phyloP scores from a whole-genome alignment of 2,797 vertebrate species.

The Gobionotothen gibberifrons region DNA sequence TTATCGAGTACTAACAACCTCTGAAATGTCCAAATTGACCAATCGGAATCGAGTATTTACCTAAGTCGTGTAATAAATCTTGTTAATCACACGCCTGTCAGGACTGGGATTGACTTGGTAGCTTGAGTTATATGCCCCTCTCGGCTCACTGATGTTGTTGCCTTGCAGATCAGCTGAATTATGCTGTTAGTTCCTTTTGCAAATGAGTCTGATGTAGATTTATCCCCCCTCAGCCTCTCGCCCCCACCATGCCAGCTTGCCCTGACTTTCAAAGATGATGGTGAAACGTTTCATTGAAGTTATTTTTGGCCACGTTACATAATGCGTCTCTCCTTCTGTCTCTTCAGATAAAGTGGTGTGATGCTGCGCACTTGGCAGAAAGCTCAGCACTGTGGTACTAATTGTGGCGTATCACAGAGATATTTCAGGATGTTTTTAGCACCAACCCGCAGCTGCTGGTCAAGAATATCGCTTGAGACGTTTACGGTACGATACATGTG shows the following conservation, averaged over 20 bases:
- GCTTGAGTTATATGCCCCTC: constrained; percentile 43
- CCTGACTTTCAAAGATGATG: constrained; percentile 54
- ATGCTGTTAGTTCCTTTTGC: constrained; percentile 36
- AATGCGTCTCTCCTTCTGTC: constrained; percentile 58
- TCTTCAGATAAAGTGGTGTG: constrained; percentile 41
- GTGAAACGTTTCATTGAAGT: constrained; percentile 42
- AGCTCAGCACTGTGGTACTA: constrained; percentile 29
- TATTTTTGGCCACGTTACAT: constrained; percentile 62
- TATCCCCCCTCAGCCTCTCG: constrained; percentile 40
- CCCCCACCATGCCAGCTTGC: constrained; percentile 32
- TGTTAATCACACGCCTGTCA: constrained; percentile 9
- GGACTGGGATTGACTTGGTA: constrained; percentile 27
- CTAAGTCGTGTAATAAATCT: too few relatives aligned
- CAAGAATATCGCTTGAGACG: constrained; percentile 10
- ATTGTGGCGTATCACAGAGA: constrained; percentile 36
- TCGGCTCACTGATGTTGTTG: constrained; percentile 33
- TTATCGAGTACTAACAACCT: too few relatives aligned
- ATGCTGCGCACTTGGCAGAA: constrained; percentile 47
- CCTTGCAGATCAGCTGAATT: constrained; percentile 53
- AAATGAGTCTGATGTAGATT: constrained; percentile 65
- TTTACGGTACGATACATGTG: neutral
- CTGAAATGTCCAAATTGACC: too few relatives aligned
- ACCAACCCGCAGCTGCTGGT: constrained; percentile 18
- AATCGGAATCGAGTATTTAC: too few relatives aligned
- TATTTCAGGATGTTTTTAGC: constrained; percentile 25